Evolutionary conservation across 1,140 invertebrate genomes (phyloP).

Genomic region (Drosophila kohkoa): DNA sequence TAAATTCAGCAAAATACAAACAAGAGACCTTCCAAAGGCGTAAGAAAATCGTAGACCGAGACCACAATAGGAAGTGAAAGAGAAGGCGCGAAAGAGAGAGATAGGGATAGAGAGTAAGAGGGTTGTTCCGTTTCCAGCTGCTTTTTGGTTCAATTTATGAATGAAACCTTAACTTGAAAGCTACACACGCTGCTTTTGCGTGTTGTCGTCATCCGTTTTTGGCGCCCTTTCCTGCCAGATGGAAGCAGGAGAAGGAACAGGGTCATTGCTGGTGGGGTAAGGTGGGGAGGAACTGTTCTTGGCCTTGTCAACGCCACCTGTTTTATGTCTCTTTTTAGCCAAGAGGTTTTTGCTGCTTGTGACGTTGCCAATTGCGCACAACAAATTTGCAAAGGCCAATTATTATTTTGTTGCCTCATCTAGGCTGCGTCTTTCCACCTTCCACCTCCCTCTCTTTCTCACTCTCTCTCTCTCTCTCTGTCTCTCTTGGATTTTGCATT

Average conservation of each 20-base stretch:
- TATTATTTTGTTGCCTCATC: slow-evolving; percentile 53
- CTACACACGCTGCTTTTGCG: neutral
- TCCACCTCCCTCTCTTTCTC: neutral
- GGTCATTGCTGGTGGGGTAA: too few species aligned
- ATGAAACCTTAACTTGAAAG: slow-evolving; percentile 35
- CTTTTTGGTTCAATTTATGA: slow-evolving; percentile 33
- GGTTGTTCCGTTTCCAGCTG: slow-evolving; percentile 25
- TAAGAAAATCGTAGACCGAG: slow-evolving; percentile 11
- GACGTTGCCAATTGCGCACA: slow-evolving; percentile 30
- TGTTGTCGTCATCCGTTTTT: neutral
- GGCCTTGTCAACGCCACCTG: slow-evolving; percentile 25
- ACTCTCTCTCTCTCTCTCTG: too few species aligned
- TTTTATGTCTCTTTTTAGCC: slow-evolving; percentile 10
- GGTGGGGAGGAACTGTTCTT: too few species aligned
- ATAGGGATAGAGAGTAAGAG: slow-evolving; percentile 1
- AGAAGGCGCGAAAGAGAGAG: neutral
- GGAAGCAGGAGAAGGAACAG: neutral
- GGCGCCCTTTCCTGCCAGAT: neutral
- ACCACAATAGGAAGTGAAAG: neutral
- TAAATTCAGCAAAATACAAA: slow-evolving; percentile 59
- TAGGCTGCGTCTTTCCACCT: slow-evolving; percentile 12
- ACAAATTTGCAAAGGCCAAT: slow-evolving; percentile 44
- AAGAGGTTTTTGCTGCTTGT: slow-evolving; percentile 4
- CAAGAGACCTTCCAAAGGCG: slow-evolving; percentile 36
- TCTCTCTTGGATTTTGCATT: slow-evolving; percentile 24